Conservation (phyloP, 1,140 invertebrate species). For the Papilio polyxenes region DNA sequence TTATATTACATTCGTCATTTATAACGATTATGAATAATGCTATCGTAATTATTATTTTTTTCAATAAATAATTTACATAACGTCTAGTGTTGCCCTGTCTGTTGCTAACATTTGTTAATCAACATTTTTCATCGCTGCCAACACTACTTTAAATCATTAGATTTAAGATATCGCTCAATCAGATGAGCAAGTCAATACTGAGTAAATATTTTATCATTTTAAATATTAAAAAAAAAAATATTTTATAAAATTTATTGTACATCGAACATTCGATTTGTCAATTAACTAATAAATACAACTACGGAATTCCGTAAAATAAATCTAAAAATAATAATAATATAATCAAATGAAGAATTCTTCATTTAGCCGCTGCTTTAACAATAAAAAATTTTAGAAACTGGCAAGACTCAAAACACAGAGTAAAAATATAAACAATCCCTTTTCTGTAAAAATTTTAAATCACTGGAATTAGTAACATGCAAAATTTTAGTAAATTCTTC, state of each 20-base stretch:
- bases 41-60: slow-evolving; percentile 45
- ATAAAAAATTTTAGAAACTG: slow-evolving; percentile 22
- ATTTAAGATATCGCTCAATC: neutral
- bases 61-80: slow-evolving; percentile 62
- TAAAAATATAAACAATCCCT: slow-evolving; percentile 23
- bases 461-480: slow-evolving; percentile 38
- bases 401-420: slow-evolving; percentile 29
- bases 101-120: slow-evolving; percentile 33
- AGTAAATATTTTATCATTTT: slow-evolving; percentile 10
- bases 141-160: slow-evolving; percentile 21
- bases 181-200: slow-evolving; percentile 7
- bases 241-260: neutral
- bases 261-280: slow-evolving; percentile 27
- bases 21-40: slow-evolving; percentile 47
- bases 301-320: slow-evolving; percentile 22
- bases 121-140: neutral
- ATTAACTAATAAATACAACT: slow-evolving; percentile 6
- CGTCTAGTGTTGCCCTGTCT: slow-evolving; percentile 51
- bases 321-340: slow-evolving; percentile 4
- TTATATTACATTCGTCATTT: slow-evolving; percentile 59
- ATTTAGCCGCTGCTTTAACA: neutral
- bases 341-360: neutral
- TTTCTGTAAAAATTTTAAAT: slow-evolving; percentile 11
- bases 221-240: neutral
- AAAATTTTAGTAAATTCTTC: slow-evolving; percentile 27